These are phyloP conservation scores for Propsilocerus akamusi DNA, from an alignment of 1,140 invertebrate species.

Conservation along the genomic window DNA sequence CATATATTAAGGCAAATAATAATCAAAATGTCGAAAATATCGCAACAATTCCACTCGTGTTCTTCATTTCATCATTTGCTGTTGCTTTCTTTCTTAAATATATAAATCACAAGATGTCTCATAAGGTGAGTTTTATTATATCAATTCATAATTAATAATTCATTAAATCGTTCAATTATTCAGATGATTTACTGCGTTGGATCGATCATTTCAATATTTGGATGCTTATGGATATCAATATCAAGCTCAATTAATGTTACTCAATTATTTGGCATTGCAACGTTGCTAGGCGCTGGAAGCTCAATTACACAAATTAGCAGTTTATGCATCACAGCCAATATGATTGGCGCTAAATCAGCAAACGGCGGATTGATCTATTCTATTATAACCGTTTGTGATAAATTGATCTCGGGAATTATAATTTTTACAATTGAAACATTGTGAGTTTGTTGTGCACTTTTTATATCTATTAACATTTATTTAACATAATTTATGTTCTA, in stretches of 20 bases:
- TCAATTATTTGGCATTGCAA: background rate
- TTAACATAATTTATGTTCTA: background rate
- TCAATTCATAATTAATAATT: too few species aligned
- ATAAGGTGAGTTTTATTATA: background rate
- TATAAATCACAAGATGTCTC: background rate
- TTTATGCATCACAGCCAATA: background rate
- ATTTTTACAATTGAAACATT: background rate
- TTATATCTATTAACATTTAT: background rate
- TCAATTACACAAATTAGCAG: background rate
- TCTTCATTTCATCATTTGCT: background rate
- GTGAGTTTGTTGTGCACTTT: background rate
- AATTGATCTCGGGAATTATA: background rate
- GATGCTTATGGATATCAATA: background rate
- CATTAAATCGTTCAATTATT: too few species aligned
- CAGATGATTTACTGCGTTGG: background rate
- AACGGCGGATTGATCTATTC: background rate
- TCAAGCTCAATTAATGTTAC: background rate
- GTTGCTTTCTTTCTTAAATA: background rate
- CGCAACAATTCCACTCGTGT: background rate
- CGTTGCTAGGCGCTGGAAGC: background rate
- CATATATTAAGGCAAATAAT: background rate
- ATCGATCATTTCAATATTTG: background rate
- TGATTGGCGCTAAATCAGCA: background rate
- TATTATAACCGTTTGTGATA: background rate
- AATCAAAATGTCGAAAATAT: background rate